phyloP scores from a whole-genome alignment of 2,888 invertebrate species.

The Clunio marinus region DNA sequence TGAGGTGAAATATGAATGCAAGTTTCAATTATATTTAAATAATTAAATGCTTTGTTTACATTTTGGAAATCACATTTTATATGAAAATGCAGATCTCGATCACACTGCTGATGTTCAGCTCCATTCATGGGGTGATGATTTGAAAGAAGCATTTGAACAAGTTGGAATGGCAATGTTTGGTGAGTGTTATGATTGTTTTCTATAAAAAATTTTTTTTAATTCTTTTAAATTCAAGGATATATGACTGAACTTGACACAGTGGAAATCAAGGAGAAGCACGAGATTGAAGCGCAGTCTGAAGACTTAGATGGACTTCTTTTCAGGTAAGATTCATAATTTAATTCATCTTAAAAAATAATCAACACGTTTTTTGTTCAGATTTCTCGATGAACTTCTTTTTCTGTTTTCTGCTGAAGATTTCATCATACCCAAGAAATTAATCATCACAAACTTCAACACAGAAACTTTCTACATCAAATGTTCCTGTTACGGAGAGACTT shows the following conservation, averaged over 20 bases:
- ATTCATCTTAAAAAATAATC: no score
- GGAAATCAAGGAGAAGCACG: slow-evolving; percentile 69
- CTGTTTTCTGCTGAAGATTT: slow-evolving; percentile 88
- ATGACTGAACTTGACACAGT: slow-evolving; percentile 77
- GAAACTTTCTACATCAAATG: slow-evolving; percentile 78
- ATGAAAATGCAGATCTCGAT: slow-evolving; percentile 92
- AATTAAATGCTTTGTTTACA: no score
- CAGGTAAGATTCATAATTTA: no score
- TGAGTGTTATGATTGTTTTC: no score
- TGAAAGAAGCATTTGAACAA: slow-evolving; percentile 91
- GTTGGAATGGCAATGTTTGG: slow-evolving; percentile 95
- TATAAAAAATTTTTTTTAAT: no score
- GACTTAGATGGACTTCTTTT: slow-evolving; percentile 60
- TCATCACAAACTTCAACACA: slow-evolving; percentile 79
- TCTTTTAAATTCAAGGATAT: no score
- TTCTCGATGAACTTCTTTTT: slow-evolving; percentile 90
- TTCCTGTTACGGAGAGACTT: slow-evolving; percentile 88
- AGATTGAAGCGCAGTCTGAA: slow-evolving; percentile 83
- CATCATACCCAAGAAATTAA: slow-evolving; percentile 80
- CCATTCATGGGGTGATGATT: slow-evolving; percentile 85
- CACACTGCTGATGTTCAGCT: slow-evolving; percentile 99
- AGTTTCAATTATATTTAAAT: no score
- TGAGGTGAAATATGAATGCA: slow-evolving; percentile 76
- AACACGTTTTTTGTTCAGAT: slow-evolving; percentile 73
- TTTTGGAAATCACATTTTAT: no score